Percentiles rank a stretch among this genome's conserved stretches.
Conservation (phyloP, 2,113 vertebrate genomes). For the Machaerirhynchus nigripectus region DNA sequence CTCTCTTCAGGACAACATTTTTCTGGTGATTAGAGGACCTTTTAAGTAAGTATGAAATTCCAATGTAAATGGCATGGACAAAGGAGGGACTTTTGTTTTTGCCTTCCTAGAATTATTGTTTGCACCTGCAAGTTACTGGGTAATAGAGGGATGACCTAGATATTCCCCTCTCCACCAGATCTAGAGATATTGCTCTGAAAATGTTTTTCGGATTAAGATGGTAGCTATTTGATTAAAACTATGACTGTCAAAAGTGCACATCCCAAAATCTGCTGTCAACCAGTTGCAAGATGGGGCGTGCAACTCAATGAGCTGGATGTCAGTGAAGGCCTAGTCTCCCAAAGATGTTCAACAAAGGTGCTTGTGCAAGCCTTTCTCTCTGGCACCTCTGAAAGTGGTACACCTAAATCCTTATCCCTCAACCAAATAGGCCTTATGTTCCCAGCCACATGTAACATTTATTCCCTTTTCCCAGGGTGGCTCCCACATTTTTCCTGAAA, state of each 20-base stretch:
- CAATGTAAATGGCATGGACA: not conserved
- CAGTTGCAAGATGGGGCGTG: not conserved
- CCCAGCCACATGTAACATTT: not conserved
- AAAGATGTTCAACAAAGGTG: not conserved
- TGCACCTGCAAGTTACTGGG: not conserved
- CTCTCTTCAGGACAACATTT: not conserved
- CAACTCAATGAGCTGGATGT: not conserved
- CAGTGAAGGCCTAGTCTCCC: not conserved
- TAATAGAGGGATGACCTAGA: not conserved
- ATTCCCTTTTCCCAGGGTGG: not conserved
- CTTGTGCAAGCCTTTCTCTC: not conserved
- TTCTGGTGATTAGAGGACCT: not conserved
- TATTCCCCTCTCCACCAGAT: not conserved
- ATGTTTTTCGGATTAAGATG: not conserved
- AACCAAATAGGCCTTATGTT: not conserved
- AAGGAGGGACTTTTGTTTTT: not conserved
- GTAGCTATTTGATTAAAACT: not conserved
- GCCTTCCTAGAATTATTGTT: not conserved
- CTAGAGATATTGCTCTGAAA: not conserved
- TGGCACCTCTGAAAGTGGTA: not conserved
- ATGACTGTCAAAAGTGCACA: not conserved
- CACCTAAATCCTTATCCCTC: not conserved
- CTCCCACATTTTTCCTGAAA: slow-evolving; percentile 5
- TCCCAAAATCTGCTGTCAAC: not conserved
- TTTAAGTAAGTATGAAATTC: not conserved